Conservation (phyloP, 2,797 vertebrate species). For the Cossypha caffra region DNA sequence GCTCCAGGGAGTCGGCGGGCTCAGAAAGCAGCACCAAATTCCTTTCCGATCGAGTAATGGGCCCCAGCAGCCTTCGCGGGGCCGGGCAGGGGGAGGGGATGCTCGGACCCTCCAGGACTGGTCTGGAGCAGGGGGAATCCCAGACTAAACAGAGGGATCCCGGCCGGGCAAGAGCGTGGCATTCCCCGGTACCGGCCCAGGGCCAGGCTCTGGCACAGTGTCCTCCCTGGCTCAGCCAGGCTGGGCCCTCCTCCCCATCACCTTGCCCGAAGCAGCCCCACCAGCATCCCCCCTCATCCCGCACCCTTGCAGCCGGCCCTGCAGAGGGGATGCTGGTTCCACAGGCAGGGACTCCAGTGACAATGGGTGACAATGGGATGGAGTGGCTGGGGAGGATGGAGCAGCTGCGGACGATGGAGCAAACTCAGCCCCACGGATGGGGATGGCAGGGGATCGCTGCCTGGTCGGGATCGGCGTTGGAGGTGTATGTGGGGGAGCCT, state of each 20-base stretch:
- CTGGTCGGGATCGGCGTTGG: neutral
- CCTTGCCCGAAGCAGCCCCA: too few relatives aligned
- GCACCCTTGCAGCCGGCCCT: neutral
- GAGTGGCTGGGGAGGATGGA: neutral
- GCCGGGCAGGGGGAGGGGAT: slow-evolving; percentile 50
- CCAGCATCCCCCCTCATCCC: neutral
- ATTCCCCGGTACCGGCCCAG: neutral
- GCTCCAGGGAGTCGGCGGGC: slow-evolving; percentile 60
- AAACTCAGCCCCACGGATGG: neutral
- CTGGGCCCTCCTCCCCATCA: neutral
- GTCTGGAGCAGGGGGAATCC: neutral
- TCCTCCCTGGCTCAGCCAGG: neutral
- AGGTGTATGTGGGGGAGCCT: neutral
- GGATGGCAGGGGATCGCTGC: neutral
- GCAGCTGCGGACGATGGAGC: neutral
- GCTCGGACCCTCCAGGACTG: slow-evolving; percentile 35
- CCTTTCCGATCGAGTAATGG: slow-evolving; percentile 73
- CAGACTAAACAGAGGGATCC: slow-evolving; percentile 2
- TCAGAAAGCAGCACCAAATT: slow-evolving; percentile 71
- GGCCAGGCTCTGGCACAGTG: neutral
- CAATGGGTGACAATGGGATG: neutral
- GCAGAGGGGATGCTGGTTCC: neutral
- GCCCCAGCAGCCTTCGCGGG: slow-evolving; percentile 68
- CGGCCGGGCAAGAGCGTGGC: neutral
- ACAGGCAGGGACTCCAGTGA: neutral